Base-by-base conservation (phyloP, 2,888 invertebrate genomes). In the Macrophya alboannulata region DNA sequence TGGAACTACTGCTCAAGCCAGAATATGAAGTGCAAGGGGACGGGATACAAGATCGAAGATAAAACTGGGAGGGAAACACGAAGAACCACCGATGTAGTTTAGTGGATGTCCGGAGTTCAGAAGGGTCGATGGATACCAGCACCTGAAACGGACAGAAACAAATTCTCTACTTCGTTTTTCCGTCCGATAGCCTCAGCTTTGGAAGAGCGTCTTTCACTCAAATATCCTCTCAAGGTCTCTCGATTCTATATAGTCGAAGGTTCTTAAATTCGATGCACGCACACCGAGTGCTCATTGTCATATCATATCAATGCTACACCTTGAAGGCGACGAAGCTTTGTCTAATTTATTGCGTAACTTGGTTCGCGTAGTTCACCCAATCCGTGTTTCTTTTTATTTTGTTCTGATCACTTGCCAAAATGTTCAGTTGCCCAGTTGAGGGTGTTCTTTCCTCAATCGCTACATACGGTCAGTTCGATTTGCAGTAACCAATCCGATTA, bases 101-200 rank as follows among this genome's bases (percentile, higher is more conserved):
- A 31, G 45, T 74, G 45, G 74, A 45, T 74, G 45, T 45, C 74
- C 45, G 25, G 45, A 74, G 74, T 74, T 45, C 74, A 45, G 43
- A 45, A 74, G 74, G 74, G 74, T 74, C 74, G 45, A 74, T 45
- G 74, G 45, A 45, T 45, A 74, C 45, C 45, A 17, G 45, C 74
- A 74, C 74, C 74, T 74, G 74, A 74, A 74, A 74, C 74, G 45
- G 74, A 74, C 74, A 45, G 45, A 45, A 74, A 74, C 74, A 74
- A 74, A 74, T 74, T 74, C 74, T 74, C 74, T 31, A 45, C 45
- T 74, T 21, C 37, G 31, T 74, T 74, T 21, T 74, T 74, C 74
- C 0, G 74, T 12, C 74, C 45, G 31, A 74, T 45, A 21, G 74
- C 17, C 45, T 74, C 74, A 43, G 74, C 21, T 21, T n/a, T n/a